A percentile compares a stretch with the other conserved stretches of the same genome.
phyloP scores from a whole-genome alignment of 2,797 vertebrate species.

The Naso thynnoides region DNA sequence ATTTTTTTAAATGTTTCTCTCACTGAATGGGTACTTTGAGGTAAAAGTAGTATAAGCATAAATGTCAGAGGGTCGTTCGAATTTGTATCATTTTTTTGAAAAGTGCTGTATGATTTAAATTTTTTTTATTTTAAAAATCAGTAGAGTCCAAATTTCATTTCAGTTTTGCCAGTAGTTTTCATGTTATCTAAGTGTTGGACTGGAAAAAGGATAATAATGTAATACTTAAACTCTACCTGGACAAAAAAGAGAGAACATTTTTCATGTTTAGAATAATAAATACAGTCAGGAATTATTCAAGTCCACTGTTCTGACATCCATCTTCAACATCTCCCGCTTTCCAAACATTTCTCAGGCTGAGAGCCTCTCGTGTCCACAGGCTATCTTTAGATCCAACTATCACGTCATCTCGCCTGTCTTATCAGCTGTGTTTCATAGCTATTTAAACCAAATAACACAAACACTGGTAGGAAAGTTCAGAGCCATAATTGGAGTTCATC shows the following conservation, averaged over 20 bases:
- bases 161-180: slow-evolving; percentile 1
- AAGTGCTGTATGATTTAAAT: neutral
- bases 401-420: slow-evolving; percentile 62
- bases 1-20: slow-evolving; percentile 1
- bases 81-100: neutral
- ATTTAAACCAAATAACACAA: slow-evolving; percentile 73
- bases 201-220: neutral
- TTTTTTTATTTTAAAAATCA: neutral
- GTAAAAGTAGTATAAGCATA: neutral
- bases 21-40: neutral
- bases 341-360: slow-evolving; percentile 64
- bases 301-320: slow-evolving; percentile 47
- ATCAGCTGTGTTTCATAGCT: slow-evolving; percentile 63
- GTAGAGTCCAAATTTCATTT: neutral
- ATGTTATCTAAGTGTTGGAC: slow-evolving; percentile 10
- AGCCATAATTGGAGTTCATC: slow-evolving; percentile 70
- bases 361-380: slow-evolving; percentile 49
- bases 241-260: slow-evolving; percentile 8
- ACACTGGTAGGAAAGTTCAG: slow-evolving; percentile 62
- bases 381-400: slow-evolving; percentile 75
- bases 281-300: slow-evolving; percentile 19
- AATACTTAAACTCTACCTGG: slow-evolving; percentile 1
- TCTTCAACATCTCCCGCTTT: slow-evolving; percentile 49
- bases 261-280: slow-evolving; percentile 39
- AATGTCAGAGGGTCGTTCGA: neutral